Percentiles rank a stretch among this genome's conserved stretches.
These are phyloP conservation scores for Probaryconus sp. DNA, from an alignment of 1,140 invertebrate genomes.

Conservation along the genomic window DNA sequence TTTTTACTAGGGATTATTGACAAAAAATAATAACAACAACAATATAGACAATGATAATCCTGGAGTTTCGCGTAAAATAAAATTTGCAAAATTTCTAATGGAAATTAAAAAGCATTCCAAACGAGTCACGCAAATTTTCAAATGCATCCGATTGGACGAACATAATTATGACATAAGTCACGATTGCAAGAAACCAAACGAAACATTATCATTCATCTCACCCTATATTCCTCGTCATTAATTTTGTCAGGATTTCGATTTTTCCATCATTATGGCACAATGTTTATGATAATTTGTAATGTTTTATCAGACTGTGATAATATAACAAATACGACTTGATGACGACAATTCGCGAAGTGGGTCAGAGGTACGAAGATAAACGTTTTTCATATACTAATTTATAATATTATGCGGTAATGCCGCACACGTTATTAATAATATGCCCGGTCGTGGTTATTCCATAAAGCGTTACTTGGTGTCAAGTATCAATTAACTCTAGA, in stretches of 20 bases:
- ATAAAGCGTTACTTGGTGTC: conserved; percentile 10
- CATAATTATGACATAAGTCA: conserved; percentile 20
- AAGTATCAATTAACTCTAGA: neutral
- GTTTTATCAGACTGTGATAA: conserved; percentile 23
- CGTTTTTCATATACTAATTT: conserved; percentile 25
- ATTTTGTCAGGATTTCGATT: neutral
- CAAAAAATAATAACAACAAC: too few relatives aligned
- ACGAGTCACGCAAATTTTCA: too few relatives aligned
- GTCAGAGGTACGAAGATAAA: conserved; percentile 69
- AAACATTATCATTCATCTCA: conserved; percentile 25
- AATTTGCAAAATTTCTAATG: too few relatives aligned
- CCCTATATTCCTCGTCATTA: conserved; percentile 1
- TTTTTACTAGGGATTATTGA: too few relatives aligned
- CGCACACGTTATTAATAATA: conserved; percentile 30
- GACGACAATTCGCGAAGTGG: conserved; percentile 64
- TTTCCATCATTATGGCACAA: conserved; percentile 23
- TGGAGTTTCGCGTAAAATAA: too few relatives aligned
- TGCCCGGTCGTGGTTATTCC: conserved; percentile 12
- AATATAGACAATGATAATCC: too few relatives aligned
- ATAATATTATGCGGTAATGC: conserved; percentile 46
- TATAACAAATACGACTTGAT: conserved; percentile 30
- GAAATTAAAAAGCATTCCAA: too few relatives aligned
- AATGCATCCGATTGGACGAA: too few relatives aligned
- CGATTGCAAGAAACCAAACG: neutral
- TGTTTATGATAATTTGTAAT: neutral